Conservation (phyloP, 2,113 vertebrate genomes). For the Micromys minutus region DNA sequence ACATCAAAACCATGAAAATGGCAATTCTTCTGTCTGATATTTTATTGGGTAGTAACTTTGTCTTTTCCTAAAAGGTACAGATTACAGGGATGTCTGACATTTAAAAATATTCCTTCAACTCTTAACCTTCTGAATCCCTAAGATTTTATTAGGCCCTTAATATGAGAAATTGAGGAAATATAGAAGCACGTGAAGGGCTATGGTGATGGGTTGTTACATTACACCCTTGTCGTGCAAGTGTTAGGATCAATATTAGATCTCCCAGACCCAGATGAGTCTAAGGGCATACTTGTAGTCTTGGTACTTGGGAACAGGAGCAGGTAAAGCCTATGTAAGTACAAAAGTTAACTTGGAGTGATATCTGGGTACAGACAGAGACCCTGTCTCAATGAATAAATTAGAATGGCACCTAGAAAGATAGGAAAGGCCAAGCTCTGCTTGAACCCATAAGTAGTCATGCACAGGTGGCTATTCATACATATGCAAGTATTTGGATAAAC, state of each 20-base stretch:
- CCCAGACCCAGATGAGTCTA: too few species aligned
- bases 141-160: neutral
- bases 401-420: neutral
- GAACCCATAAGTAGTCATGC: neutral
- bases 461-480: neutral
- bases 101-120: neutral
- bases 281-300: too few species aligned
- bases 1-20: neutral
- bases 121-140: neutral
- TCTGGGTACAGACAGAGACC: too few species aligned
- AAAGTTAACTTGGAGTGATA: neutral
- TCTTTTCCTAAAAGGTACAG: neutral
- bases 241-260: neutral
- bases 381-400: neutral
- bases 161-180: neutral
- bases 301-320: neutral
- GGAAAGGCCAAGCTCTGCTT: neutral
- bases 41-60: neutral
- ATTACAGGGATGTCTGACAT: neutral
- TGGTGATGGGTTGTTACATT: too few species aligned
- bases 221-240: neutral
- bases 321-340: neutral
- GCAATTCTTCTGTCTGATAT: neutral
- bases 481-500: neutral
- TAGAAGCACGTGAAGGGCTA: neutral